A percentile compares a stretch with the other conserved stretches of the same genome.
These are phyloP conservation scores for Reinhardtius hippoglossoides DNA, from an alignment of 2,113 vertebrate genomes.

Conservation along the genomic window DNA sequence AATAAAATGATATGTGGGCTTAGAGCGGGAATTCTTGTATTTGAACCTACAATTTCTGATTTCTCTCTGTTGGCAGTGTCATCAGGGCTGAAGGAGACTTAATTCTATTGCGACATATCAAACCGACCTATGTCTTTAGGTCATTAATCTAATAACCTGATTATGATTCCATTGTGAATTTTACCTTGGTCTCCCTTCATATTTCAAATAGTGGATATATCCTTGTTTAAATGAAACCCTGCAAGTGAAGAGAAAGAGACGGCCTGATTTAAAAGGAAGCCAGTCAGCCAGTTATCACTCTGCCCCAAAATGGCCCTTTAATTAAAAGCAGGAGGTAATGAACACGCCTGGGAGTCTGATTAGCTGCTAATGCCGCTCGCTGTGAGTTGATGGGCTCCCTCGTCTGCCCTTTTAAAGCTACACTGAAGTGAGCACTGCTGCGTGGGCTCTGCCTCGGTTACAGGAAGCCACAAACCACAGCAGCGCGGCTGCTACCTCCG, in stretches of 20 bases:
- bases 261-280: not conserved
- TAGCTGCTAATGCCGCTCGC: slow-evolving; percentile 69
- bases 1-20: too few species aligned
- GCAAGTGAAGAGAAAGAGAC: not conserved
- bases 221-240: not conserved
- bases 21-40: too few species aligned
- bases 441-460: not conserved
- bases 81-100: not conserved
- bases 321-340: slow-evolving; percentile 79
- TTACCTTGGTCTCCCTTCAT: not conserved
- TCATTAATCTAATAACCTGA: too few species aligned
- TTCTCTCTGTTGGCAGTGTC: too few species aligned
- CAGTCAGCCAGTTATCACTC: slow-evolving; percentile 62
- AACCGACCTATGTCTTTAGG: too few species aligned
- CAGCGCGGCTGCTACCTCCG: not conserved
- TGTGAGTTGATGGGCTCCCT: slow-evolving; percentile 59
- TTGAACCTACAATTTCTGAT: too few species aligned
- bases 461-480: slow-evolving; percentile 7
- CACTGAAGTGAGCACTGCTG: slow-evolving; percentile 17
- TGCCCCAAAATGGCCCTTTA: slow-evolving; percentile 72
- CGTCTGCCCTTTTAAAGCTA: slow-evolving; percentile 49
- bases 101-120: not conserved
- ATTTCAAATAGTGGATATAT: not conserved
- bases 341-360: slow-evolving; percentile 70
- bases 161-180: not conserved